A percentile compares a stretch with the other conserved stretches of the same genome.
Conservation (phyloP, 2,113 vertebrate species). For the Rousettus leschenaultii region DNA sequence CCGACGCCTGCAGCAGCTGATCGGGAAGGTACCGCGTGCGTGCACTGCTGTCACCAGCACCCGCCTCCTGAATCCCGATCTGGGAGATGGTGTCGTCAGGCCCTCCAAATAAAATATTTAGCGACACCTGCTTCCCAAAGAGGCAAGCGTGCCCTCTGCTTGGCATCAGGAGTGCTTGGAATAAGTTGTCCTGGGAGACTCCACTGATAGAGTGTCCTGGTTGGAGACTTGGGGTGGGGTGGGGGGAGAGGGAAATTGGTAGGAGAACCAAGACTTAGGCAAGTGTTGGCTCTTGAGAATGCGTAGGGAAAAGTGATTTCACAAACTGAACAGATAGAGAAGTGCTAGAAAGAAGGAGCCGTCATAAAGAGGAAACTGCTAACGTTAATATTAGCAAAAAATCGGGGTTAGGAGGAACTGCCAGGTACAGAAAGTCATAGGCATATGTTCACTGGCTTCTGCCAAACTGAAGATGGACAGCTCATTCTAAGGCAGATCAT, state of each 20-base stretch:
- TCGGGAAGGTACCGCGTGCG: slow-evolving; percentile 29
- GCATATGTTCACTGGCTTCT: background rate
- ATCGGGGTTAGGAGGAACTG: background rate
- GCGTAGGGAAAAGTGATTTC: background rate
- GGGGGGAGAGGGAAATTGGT: background rate
- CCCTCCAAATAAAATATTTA: slow-evolving; percentile 57
- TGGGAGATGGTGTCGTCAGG: background rate
- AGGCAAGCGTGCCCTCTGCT: background rate
- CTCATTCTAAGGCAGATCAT: background rate
- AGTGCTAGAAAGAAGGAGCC: background rate
- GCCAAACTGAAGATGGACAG: background rate
- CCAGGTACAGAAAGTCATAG: no score
- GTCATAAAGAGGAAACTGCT: background rate
- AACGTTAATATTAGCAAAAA: background rate
- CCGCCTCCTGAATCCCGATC: slow-evolving; percentile 18
- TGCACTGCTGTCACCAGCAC: slow-evolving; percentile 32
- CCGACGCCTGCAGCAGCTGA: slow-evolving; percentile 26
- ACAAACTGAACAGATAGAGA: background rate
- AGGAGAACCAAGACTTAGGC: background rate
- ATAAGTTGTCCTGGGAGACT: background rate
- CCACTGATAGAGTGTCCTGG: no score
- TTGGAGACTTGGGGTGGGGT: background rate
- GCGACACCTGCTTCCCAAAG: background rate
- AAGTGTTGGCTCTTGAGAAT: background rate
- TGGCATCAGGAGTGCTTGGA: background rate